Percentiles rank a stretch among this genome's conserved stretches.
phyloP scores from a whole-genome alignment of 2,113 vertebrate genomes.

The Bos indicus region DNA sequence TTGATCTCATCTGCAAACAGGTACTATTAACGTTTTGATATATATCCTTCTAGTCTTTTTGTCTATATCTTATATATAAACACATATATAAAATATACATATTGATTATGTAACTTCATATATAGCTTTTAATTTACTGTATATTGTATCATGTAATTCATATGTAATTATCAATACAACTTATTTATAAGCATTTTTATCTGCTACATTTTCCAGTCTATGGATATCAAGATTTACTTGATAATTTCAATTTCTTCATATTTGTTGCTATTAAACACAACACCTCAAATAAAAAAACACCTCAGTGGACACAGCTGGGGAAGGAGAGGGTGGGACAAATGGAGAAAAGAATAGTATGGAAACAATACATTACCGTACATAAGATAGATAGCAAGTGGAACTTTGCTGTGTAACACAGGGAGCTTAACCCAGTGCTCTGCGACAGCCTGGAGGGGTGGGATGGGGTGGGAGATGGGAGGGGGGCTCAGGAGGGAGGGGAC shows the following conservation, averaged over 20 bases:
- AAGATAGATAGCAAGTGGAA: neutral
- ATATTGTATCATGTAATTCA: neutral
- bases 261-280: neutral
- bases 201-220: neutral
- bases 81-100: neutral
- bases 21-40: neutral
- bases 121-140: neutral
- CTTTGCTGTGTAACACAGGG: neutral
- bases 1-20: neutral
- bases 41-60: neutral
- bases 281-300: neutral
- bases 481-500: neutral
- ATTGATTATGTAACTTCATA: neutral
- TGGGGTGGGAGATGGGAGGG: accelerated
- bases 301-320: neutral
- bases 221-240: neutral
- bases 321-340: neutral
- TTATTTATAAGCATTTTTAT: neutral
- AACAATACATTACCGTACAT: neutral
- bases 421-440: neutral
- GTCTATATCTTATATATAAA: neutral
- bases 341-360: neutral
- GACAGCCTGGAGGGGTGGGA: neutral
- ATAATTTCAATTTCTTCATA: neutral
- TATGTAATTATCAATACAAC: neutral